Conservation (phyloP, 2,888 invertebrate genomes). For the Boloria euphrosyne region DNA sequence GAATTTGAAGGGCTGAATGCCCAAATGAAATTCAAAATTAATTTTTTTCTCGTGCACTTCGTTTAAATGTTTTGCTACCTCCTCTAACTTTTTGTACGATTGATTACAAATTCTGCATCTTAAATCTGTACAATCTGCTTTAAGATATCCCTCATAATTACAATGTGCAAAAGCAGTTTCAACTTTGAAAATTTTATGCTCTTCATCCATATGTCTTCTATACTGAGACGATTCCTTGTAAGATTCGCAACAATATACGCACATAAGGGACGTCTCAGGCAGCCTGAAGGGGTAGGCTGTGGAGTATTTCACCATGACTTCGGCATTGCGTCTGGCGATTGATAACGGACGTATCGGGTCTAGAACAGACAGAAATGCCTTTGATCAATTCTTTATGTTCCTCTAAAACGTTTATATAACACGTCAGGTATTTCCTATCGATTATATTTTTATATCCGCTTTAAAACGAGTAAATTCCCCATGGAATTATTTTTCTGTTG, state of each 20-base stretch:
- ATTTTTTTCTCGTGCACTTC: slow-evolving; percentile 47
- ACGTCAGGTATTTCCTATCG: not conserved
- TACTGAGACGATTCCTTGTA: slow-evolving; percentile 49
- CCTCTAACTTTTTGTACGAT: slow-evolving; percentile 44
- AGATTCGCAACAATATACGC: slow-evolving; percentile 54
- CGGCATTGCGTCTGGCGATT: slow-evolving; percentile 53
- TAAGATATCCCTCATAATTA: slow-evolving; percentile 45
- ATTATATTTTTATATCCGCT: not conserved
- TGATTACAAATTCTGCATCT: slow-evolving; percentile 50
- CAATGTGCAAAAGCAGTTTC: slow-evolving; percentile 46
- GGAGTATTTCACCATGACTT: slow-evolving; percentile 51
- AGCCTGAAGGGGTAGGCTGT: slow-evolving; percentile 60
- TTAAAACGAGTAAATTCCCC: not conserved
- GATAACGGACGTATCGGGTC: slow-evolving; percentile 48
- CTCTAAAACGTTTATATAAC: slow-evolving; percentile 22
- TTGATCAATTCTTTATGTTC: slow-evolving; percentile 41
- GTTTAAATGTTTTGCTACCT: slow-evolving; percentile 50
- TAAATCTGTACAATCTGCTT: slow-evolving; percentile 54
- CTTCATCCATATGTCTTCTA: slow-evolving; percentile 49
- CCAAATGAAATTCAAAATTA: slow-evolving; percentile 47
- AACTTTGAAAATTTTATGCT: slow-evolving; percentile 48
- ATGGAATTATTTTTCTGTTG: too few species aligned
- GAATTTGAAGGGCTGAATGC: slow-evolving; percentile 53
- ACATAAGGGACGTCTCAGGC: slow-evolving; percentile 52
- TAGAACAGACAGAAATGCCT: slow-evolving; percentile 60